These are phyloP conservation scores for Branchellion lobata DNA, from an alignment of 2,888 invertebrate species.

Conservation along the genomic window DNA sequence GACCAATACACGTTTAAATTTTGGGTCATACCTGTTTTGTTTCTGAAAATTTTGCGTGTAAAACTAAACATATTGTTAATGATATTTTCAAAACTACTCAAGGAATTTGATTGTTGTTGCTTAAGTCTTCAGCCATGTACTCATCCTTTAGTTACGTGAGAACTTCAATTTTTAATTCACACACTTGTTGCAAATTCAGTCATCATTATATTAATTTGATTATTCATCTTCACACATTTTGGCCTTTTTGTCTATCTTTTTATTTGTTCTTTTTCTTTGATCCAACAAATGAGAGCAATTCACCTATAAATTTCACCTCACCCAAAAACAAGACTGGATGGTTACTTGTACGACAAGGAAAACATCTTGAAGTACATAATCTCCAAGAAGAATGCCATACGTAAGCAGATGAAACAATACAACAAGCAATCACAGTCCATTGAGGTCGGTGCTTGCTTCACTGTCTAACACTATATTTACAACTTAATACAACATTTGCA, in stretches of 20 bases:
- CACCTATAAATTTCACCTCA: not conserved
- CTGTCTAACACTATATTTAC: not conserved
- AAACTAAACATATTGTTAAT: not conserved
- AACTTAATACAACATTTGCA: too few species aligned
- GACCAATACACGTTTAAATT: not conserved
- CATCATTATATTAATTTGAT: too few species aligned
- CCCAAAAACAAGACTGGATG: constrained; percentile 78
- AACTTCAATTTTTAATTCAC: constrained; percentile 50
- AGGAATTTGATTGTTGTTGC: constrained; percentile 96
- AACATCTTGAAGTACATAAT: constrained; percentile 91
- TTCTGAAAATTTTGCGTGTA: not conserved
- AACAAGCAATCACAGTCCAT: constrained; percentile 81
- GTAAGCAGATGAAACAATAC: constrained; percentile 84
- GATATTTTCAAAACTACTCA: constrained; percentile 43
- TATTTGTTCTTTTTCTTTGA: too few species aligned
- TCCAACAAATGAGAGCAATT: too few species aligned
- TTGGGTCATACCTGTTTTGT: not conserved
- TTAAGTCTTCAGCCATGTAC: constrained; percentile 92
- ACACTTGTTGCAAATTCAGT: too few species aligned
- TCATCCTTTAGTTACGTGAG: constrained; percentile 83
- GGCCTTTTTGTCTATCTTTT: too few species aligned
- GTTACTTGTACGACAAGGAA: constrained; percentile 93
- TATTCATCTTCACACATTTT: too few species aligned
- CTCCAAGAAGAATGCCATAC: constrained; percentile 87
- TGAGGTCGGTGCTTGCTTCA: constrained; percentile 66